These are phyloP conservation scores for Brachyrhaphis roseni DNA, from an alignment of 2,797 vertebrate species.

Conservation along the genomic window DNA sequence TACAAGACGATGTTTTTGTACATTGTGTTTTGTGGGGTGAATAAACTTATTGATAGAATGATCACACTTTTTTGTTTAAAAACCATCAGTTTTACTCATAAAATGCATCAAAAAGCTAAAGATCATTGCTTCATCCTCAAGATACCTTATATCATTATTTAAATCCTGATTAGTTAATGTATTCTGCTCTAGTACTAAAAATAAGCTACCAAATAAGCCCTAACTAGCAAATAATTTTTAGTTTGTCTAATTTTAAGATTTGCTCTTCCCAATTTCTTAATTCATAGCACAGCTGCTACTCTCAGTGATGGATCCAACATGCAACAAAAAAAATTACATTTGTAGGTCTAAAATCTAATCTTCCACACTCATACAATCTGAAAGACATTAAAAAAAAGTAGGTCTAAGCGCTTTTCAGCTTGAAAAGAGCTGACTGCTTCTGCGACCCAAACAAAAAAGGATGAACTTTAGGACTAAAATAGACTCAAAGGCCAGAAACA, in stretches of 20 bases:
- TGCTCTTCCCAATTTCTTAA: not conserved
- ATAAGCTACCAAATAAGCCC: not conserved
- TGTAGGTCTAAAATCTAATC: not conserved
- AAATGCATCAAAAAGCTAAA: not conserved
- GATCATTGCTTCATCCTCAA: not conserved
- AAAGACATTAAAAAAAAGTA: not conserved
- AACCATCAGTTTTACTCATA: not conserved
- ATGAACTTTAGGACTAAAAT: conserved; percentile 17
- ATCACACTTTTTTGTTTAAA: not conserved
- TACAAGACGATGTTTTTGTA: too few species aligned
- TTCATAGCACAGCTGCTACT: not conserved
- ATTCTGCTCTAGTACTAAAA: not conserved
- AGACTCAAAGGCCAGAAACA: conserved; percentile 29
- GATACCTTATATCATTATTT: not conserved
- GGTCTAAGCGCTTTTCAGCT: not conserved
- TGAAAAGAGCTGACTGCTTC: not conserved
- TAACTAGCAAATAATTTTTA: not conserved
- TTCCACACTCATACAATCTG: not conserved
- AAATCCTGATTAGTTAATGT: not conserved
- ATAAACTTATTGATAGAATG: too few species aligned
- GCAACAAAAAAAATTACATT: not conserved
- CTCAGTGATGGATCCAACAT: not conserved
- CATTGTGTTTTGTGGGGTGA: too few species aligned
- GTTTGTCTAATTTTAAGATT: not conserved
- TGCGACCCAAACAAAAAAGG: conserved; percentile 29